phyloP scores from a whole-genome alignment of 2,113 vertebrate species.

The Narcine bancroftii region DNA sequence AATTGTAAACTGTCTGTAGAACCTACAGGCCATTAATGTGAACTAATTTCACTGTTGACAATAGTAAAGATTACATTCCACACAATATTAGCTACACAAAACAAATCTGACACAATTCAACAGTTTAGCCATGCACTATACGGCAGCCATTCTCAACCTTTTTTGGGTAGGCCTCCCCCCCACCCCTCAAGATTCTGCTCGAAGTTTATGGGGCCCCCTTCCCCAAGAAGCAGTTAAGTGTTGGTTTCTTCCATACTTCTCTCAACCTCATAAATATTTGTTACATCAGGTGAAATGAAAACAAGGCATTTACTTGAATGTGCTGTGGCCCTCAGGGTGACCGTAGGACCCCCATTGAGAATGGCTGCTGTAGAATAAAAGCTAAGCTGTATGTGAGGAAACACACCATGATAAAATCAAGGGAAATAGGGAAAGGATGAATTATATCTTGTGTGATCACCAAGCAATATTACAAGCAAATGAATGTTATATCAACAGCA shows the following conservation, averaged over 20 bases:
- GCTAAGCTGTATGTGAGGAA: neutral
- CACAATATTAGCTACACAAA: conserved; percentile 3
- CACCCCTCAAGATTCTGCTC: too few species aligned
- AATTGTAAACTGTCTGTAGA: neutral
- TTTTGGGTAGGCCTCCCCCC: too few species aligned
- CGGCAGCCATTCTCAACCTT: too few species aligned
- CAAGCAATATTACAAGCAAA: neutral
- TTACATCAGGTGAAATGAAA: too few species aligned
- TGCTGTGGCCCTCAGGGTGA: too few species aligned
- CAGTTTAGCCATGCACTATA: neutral
- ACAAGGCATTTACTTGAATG: too few species aligned
- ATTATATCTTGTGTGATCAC: neutral
- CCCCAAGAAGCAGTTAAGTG: too few species aligned
- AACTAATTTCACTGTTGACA: neutral
- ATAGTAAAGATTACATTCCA: neutral
- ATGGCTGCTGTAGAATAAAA: neutral
- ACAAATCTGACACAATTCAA: neutral
- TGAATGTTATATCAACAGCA: neutral
- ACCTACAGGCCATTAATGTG: neutral
- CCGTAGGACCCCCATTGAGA: too few species aligned
- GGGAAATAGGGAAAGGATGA: neutral
- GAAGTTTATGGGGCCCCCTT: too few species aligned
- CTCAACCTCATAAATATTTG: too few species aligned
- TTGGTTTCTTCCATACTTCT: too few species aligned
- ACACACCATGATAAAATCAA: neutral